Conservation (phyloP, 2,113 vertebrate genomes). For the Xenopus borealis region DNA sequence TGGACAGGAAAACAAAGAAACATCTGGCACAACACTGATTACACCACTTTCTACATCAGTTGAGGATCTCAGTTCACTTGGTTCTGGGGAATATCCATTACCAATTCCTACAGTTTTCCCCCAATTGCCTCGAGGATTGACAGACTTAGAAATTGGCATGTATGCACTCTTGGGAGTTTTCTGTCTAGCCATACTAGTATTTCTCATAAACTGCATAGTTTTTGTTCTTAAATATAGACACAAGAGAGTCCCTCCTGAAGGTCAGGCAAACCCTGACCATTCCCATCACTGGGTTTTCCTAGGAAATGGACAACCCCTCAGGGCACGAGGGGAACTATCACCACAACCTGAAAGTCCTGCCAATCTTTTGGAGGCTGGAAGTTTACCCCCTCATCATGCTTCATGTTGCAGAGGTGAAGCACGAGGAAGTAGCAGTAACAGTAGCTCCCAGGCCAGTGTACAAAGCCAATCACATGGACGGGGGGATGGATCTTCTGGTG, state of each 20-base stretch:
- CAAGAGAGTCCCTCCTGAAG: constrained; percentile 91
- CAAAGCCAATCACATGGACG: constrained; percentile 94
- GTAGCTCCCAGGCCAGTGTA: constrained; percentile 94
- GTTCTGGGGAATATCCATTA: constrained; percentile 42
- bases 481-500: constrained; percentile 87
- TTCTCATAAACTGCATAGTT: constrained; percentile 98
- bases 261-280: constrained; percentile 96
- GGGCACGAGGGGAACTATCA: constrained; percentile 85
- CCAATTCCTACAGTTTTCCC: constrained; percentile 83
- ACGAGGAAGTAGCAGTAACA: constrained; percentile 89
- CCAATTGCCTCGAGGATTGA: constrained; percentile 84
- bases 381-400: constrained; percentile 56
- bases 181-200: constrained; percentile 94
- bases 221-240: constrained; percentile 95
- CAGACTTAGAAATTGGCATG: constrained; percentile 97
- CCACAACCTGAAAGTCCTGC: constrained; percentile 79
- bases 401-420: constrained; percentile 85
- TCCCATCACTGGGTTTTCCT: constrained; percentile 98
- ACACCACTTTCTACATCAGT: constrained; percentile 58
- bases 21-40: constrained; percentile 67
- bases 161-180: constrained; percentile 94
- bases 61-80: constrained; percentile 34
- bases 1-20: constrained; percentile 50
- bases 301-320: constrained; percentile 88
- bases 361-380: constrained; percentile 78